Evolutionary conservation across 2,888 invertebrate species (phyloP).

Genomic region (Synanthedon myopaeformis): DNA sequence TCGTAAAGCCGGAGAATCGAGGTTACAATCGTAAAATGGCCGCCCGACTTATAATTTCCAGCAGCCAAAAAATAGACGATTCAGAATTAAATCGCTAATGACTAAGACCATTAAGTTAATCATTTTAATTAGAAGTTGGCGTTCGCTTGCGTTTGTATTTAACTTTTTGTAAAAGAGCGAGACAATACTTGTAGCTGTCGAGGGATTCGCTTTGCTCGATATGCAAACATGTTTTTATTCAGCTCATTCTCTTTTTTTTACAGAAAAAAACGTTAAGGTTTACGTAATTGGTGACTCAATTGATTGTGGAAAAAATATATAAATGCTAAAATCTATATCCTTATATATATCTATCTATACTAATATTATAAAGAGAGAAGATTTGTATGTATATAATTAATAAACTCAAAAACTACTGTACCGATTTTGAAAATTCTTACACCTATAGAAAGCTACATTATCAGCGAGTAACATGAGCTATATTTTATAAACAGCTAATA

Average conservation of each 20-base stretch:
- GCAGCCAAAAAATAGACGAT: slow-evolving; percentile 44
- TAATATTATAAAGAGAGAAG: too few relatives aligned
- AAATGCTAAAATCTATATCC: too few relatives aligned
- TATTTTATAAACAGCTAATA: too few relatives aligned
- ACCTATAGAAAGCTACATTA: too few relatives aligned
- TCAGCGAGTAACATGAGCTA: too few relatives aligned
- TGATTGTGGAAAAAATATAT: too few relatives aligned
- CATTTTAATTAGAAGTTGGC: slow-evolving; percentile 69
- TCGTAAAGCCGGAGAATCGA: slow-evolving; percentile 36
- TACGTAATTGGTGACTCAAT: background rate
- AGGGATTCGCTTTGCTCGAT: slow-evolving; percentile 3
- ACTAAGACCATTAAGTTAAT: slow-evolving; percentile 70
- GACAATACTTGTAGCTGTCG: slow-evolving; percentile 2
- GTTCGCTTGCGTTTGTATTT: slow-evolving; percentile 41
- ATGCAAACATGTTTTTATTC: slow-evolving; percentile 8
- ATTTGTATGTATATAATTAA: too few relatives aligned
- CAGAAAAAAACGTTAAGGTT: slow-evolving; percentile 6
- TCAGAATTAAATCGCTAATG: slow-evolving; percentile 70
- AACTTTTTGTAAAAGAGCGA: slow-evolving; percentile 5
- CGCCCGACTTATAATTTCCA: slow-evolving; percentile 45
- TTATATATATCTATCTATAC: too few relatives aligned
- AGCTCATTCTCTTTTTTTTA: slow-evolving; percentile 2
- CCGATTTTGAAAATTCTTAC: too few relatives aligned
- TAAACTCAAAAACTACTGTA: too few relatives aligned
- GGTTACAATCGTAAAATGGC: slow-evolving; percentile 40